Base-by-base conservation (phyloP, 2,888 invertebrate species). In the Lampropteryx suffumata region DNA sequence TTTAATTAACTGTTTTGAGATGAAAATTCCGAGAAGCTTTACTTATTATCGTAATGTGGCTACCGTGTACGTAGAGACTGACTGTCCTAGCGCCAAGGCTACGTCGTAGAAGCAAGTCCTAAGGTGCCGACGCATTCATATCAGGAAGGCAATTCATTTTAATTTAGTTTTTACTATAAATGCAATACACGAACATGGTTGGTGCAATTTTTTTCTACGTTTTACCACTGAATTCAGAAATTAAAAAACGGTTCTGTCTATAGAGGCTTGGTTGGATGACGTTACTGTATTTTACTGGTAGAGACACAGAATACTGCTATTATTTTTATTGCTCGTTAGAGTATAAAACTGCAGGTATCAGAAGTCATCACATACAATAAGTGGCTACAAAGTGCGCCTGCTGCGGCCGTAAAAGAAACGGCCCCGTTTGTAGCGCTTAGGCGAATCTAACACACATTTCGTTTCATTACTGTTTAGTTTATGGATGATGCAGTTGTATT, bases 341-440 rank as follows among this genome's bases (percentile, higher is more conserved):
- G 55, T 52, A 48, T 40, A 48, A 32, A 55, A 60, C 56, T 61
- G 55, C 60, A 66, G 59, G 61, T 65, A 57, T 57, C 60, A 64
- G 61, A 65, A 55, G 62, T 64, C 59, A 61, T 65, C 61, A 58
- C 55, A 55, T 57, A 65, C 59, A 62, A 61, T 68, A 68, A 65
- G 69, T 63, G 59, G 59, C 59, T 26, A 50, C 59, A 55, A 53
- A 63, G 64, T 57, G 59, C 54, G 73, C 62, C 77, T 79, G 76
- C 53, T 45, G 52, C 57, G 70, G 66, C 65, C 65, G 58, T 79
- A 71, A 77, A 46, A 29, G 10, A n/a, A 74, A 61, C 50, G 52
- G 50, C 59, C 60, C 59, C 66, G 64, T 72, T 69, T 69, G 70
- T 69, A 65, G 54, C 61, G 57, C 55, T 67, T 41, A 65, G 61